Evolutionary conservation across 35 echinoderm and acorn worm species (phyloP).

Genomic region (Holothuria glaberrima): DNA sequence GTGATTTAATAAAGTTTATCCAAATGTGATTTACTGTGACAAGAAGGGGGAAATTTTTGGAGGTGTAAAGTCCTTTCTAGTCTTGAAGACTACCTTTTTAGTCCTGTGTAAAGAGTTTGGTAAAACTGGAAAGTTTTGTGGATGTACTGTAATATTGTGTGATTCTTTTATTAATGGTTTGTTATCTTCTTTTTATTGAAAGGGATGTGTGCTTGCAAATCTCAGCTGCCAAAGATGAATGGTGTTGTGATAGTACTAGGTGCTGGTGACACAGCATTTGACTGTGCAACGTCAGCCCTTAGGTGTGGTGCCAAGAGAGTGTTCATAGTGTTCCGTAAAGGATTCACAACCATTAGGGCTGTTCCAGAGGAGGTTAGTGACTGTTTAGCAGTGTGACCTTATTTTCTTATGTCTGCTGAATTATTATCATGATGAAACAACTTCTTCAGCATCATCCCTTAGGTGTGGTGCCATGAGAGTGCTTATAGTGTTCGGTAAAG

Average conservation of each 20-base stretch:
- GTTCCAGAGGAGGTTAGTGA: slow-evolving; percentile 92
- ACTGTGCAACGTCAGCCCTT: slow-evolving; percentile 96
- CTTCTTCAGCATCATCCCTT: slow-evolving; percentile 89
- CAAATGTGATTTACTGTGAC: too few relatives aligned
- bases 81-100: too few relatives aligned
- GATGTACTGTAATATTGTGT: background rate
- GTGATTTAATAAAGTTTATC: too few relatives aligned
- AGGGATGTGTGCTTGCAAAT: slow-evolving; percentile 99
- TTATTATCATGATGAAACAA: too few relatives aligned
- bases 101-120: background rate
- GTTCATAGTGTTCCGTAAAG: slow-evolving; percentile 92
- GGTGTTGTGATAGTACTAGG: slow-evolving; percentile 96
- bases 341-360: slow-evolving; percentile 97
- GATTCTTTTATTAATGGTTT: too few relatives aligned
- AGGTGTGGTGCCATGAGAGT: slow-evolving; percentile 85
- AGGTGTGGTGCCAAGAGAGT: slow-evolving; percentile 86
- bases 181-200: background rate
- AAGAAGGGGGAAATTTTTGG: too few relatives aligned
- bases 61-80: too few relatives aligned
- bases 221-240: slow-evolving; percentile 67
- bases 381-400: background rate
- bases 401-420: too few relatives aligned
- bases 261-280: slow-evolving; percentile 98
- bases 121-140: background rate
- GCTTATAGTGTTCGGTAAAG: slow-evolving; percentile 92